phyloP scores from a whole-genome alignment of 1,140 invertebrate genomes.

The Anastrepha ludens region DNA sequence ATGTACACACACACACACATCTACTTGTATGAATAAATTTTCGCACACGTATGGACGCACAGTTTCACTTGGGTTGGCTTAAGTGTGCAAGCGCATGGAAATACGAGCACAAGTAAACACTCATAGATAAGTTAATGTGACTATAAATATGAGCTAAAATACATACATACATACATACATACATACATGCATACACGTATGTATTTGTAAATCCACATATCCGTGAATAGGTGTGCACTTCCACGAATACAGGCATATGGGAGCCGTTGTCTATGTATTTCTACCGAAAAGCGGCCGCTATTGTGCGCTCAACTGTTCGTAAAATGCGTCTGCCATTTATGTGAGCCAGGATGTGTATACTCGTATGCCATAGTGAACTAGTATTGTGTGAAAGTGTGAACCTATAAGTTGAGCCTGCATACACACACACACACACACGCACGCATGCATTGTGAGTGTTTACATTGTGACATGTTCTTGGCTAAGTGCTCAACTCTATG shows the following conservation, averaged over 20 bases:
- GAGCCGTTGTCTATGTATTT: too few species aligned
- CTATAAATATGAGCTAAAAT: too few species aligned
- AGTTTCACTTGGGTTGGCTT: neutral
- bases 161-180: too few species aligned
- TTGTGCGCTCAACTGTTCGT: neutral
- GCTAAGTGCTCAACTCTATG: constrained; percentile 22
- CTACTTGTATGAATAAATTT: too few species aligned
- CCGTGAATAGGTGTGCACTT: too few species aligned
- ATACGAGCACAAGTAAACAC: neutral
- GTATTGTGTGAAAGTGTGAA: too few species aligned
- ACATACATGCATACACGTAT: too few species aligned
- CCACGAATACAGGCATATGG: too few species aligned
- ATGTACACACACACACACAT: too few species aligned
- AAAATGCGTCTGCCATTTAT: neutral
- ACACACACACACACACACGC: neutral
- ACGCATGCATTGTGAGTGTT: neutral
- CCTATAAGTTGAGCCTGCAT: neutral
- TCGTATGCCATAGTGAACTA: too few species aligned
- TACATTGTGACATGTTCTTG: neutral
- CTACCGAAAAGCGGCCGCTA: neutral
- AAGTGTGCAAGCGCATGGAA: constrained; percentile 2
- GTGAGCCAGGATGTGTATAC: neutral
- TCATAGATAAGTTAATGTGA: neutral
- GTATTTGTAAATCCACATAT: too few species aligned
- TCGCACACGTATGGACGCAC: too few species aligned